Conservation (phyloP, 2,888 invertebrate genomes). For the Platycheirus rosarum region DNA sequence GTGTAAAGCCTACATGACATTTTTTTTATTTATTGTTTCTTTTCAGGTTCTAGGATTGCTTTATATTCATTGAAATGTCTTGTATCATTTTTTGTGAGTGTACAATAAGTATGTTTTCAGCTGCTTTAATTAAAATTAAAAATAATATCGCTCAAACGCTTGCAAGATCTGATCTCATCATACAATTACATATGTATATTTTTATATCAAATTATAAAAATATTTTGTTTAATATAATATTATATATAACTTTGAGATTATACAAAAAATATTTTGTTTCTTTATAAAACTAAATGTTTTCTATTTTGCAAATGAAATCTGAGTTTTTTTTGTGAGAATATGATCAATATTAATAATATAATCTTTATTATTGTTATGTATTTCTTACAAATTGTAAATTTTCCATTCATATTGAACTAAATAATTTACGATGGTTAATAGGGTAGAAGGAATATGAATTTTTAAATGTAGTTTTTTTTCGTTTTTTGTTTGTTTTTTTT, state of each 20-base stretch:
- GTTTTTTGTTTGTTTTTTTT: no score
- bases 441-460: slow-evolving; percentile 1
- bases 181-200: slow-evolving; percentile 20
- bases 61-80: neutral
- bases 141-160: slow-evolving; percentile 1
- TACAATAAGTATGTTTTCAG: neutral
- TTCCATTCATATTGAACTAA: slow-evolving; percentile 42
- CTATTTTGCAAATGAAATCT: slow-evolving; percentile 7
- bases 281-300: slow-evolving; percentile 8
- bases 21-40: neutral
- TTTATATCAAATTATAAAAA: slow-evolving; percentile 1
- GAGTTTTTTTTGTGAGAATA: slow-evolving; percentile 29
- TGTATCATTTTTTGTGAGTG: slow-evolving; percentile 16
- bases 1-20: neutral
- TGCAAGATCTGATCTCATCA: slow-evolving; percentile 19
- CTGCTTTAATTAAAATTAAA: neutral
- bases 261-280: neutral
- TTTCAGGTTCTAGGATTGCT: slow-evolving; percentile 15
- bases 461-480: no score
- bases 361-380: slow-evolving; percentile 23
- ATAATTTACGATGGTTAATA: slow-evolving; percentile 7
- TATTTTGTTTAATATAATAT: neutral
- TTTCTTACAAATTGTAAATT: slow-evolving; percentile 37
- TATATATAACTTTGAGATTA: slow-evolving; percentile 7
- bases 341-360: slow-evolving; percentile 11